Conservation (phyloP, 1,140 invertebrate genomes). For the Magallana gigas region DNA sequence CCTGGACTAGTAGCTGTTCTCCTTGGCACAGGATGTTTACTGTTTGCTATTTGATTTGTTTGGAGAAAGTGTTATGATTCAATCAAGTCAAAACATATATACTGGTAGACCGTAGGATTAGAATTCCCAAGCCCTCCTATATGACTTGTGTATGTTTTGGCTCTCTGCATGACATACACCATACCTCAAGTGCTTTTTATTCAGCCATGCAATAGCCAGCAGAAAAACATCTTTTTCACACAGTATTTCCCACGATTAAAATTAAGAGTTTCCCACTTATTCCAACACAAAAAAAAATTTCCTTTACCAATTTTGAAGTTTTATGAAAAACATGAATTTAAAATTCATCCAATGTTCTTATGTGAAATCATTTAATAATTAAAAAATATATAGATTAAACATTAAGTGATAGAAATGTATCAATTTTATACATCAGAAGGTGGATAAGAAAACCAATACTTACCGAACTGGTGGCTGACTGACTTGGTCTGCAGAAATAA, state of each 20-base stretch:
- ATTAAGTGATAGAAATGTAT: too few species aligned
- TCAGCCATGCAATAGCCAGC: slow-evolving; percentile 10
- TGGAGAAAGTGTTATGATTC: neutral
- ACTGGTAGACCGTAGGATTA: neutral
- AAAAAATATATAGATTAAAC: too few species aligned
- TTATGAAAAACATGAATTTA: too few species aligned
- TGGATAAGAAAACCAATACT: neutral
- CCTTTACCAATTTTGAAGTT: too few species aligned
- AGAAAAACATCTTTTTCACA: neutral
- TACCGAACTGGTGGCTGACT: neutral
- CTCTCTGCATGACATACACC: slow-evolving; percentile 28
- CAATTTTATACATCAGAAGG: too few species aligned
- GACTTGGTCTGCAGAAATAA: slow-evolving; percentile 16
- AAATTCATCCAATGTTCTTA: too few species aligned
- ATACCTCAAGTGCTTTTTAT: slow-evolving; percentile 28
- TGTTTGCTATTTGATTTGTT: too few species aligned
- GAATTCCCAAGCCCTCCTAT: neutral
- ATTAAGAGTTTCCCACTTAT: neutral
- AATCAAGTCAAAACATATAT: slow-evolving; percentile 34
- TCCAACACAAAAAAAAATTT: too few species aligned
- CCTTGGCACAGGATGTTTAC: too few species aligned
- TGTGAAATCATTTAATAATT: too few species aligned
- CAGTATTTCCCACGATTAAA: slow-evolving; percentile 14
- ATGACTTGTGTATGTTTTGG: slow-evolving; percentile 32
- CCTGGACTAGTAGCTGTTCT: too few species aligned